Percentiles rank a stretch among this genome's conserved stretches.
Evolutionary conservation across 2,888 invertebrate genomes (phyloP).

Genomic region (Carterocephalus palaemon): DNA sequence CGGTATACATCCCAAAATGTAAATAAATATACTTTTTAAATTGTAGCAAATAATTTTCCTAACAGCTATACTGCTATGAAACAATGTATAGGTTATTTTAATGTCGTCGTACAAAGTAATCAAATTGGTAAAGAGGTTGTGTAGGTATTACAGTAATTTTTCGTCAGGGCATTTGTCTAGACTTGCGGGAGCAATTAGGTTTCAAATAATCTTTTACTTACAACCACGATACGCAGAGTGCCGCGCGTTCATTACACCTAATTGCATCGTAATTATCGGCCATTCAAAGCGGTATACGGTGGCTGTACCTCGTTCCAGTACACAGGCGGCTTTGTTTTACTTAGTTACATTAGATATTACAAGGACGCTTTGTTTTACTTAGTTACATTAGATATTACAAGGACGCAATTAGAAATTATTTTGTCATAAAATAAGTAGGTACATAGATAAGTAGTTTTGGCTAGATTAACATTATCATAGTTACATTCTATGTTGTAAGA

Average conservation of each 20-base stretch:
- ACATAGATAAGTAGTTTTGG: no score
- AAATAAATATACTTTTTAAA: no score
- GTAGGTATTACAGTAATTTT: conserved; percentile 17
- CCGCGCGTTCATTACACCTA: conserved; percentile 56
- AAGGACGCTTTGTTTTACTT: conserved; percentile 28
- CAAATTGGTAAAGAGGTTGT: no score
- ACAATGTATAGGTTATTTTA: no score
- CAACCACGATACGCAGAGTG: conserved; percentile 33
- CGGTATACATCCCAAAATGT: no score
- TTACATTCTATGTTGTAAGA: no score
- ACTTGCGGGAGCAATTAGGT: conserved; percentile 40
- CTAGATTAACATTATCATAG: no score
- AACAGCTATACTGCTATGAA: no score
- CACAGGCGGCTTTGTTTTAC: conserved; percentile 27
- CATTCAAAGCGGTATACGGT: conserved; percentile 50
- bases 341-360: conserved; percentile 23
- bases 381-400: conserved; percentile 24
- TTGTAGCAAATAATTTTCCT: no score
- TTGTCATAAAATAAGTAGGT: conserved; percentile 9
- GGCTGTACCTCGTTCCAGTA: conserved; percentile 35
- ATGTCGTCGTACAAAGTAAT: no score
- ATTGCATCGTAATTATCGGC: conserved; percentile 62
- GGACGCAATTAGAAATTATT: conserved; percentile 19
- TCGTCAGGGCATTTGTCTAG: conserved; percentile 4
- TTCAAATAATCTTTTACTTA: conserved; percentile 42